Percentiles rank a stretch among this genome's conserved stretches.
Conservation (phyloP, 2,113 vertebrate genomes). For the Felis chaus region DNA sequence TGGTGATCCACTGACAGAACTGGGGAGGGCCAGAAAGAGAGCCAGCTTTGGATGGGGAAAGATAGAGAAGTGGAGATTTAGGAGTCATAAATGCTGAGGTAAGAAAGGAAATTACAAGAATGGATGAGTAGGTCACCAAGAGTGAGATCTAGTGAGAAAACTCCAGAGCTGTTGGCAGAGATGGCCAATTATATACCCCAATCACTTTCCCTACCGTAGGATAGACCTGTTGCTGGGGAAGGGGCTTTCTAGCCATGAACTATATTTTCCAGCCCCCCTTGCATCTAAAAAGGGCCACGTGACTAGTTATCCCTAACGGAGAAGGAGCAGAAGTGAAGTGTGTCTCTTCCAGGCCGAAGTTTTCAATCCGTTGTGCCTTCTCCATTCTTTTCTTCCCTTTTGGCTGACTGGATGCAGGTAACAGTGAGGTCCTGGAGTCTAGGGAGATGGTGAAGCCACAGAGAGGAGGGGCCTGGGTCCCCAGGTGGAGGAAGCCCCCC, state of each 20-base stretch:
- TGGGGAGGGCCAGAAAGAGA: neutral
- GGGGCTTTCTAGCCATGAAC: neutral
- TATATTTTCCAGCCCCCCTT: neutral
- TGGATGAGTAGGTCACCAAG: neutral
- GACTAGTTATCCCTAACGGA: neutral
- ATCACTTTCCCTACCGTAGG: neutral
- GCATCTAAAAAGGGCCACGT: neutral
- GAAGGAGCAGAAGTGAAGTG: neutral
- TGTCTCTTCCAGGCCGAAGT: neutral
- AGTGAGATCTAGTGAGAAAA: neutral
- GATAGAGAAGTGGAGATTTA: neutral
- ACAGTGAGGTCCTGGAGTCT: neutral
- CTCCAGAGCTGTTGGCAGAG: neutral
- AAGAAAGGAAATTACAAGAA: neutral
- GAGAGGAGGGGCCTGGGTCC: neutral
- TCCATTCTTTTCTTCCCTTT: neutral
- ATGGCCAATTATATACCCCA: neutral
- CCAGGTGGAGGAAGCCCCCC: neutral
- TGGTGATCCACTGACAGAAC: neutral
- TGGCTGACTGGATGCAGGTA: neutral
- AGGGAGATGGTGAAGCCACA: neutral
- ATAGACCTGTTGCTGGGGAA: neutral
- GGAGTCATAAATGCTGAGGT: neutral
- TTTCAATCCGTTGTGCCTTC: neutral
- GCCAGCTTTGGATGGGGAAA: neutral